phyloP scores from a whole-genome alignment of 1,140 invertebrate species.

The Trachelipus rathkii region DNA sequence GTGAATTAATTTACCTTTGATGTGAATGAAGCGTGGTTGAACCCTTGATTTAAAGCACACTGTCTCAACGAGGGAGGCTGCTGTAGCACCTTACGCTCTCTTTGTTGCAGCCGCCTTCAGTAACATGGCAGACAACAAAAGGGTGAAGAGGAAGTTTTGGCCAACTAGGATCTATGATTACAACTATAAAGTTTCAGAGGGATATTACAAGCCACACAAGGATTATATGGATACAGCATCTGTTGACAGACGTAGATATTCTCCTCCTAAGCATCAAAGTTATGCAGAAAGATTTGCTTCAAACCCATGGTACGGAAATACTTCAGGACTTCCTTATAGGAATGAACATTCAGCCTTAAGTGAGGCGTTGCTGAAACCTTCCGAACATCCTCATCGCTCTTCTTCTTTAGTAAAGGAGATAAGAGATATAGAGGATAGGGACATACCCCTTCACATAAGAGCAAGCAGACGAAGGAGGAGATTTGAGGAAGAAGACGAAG shows the following conservation, averaged over 20 bases:
- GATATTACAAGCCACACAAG: constrained; percentile 40
- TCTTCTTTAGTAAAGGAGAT: neutral
- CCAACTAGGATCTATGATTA: constrained; percentile 38
- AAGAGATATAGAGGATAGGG: neutral
- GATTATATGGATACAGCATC: constrained; percentile 45
- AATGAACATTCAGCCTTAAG: neutral
- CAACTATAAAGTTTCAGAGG: constrained; percentile 40
- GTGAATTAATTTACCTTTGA: too few relatives aligned
- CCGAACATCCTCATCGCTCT: neutral
- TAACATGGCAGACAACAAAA: constrained; percentile 23
- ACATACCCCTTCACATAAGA: neutral
- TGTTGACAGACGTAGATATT: constrained; percentile 75
- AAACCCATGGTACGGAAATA: constrained; percentile 37
- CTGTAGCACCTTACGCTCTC: constrained; percentile 2
- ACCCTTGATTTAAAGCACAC: too few relatives aligned
- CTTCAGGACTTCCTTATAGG: constrained; percentile 36
- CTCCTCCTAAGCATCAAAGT: constrained; percentile 35
- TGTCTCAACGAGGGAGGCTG: neutral
- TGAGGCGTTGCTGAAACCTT: neutral
- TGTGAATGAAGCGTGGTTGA: too few relatives aligned
- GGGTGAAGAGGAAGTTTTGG: constrained; percentile 32
- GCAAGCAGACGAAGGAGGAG: neutral
- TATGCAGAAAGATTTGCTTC: constrained; percentile 41
- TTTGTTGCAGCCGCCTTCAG: constrained; percentile 35
- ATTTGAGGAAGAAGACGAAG: neutral